A percentile compares a stretch with the other conserved stretches of the same genome.
Conservation (phyloP, 1,140 invertebrate genomes). For the Drosophila nannoptera region DNA sequence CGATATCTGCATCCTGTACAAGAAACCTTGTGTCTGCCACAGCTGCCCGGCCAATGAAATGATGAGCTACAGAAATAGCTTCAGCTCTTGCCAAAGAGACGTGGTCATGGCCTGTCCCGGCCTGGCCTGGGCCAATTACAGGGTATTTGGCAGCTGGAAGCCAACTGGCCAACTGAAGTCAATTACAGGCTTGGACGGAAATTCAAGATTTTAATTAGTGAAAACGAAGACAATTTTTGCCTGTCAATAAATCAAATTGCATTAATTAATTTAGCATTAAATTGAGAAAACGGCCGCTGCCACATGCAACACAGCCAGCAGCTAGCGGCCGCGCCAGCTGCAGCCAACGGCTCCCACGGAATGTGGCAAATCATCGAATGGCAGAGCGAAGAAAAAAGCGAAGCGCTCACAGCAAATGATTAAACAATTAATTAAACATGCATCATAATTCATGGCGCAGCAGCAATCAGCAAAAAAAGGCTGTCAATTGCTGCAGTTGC, state of each 20-base stretch:
- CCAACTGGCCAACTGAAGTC: slow-evolving; percentile 52
- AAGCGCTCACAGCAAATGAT: slow-evolving; percentile 6
- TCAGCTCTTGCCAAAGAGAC: background rate
- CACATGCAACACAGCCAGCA: slow-evolving; percentile 13
- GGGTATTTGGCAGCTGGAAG: slow-evolving; percentile 19
- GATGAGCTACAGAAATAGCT: background rate
- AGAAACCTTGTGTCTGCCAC: slow-evolving; percentile 6
- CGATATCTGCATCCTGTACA: slow-evolving; percentile 41
- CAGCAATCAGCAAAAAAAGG: slow-evolving; percentile 15
- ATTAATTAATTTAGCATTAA: slow-evolving; percentile 69
- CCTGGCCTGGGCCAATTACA: background rate
- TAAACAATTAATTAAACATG: slow-evolving; percentile 62
- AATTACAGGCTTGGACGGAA: slow-evolving; percentile 78
- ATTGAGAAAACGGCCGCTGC: slow-evolving; percentile 39
- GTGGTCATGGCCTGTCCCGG: too few species aligned
- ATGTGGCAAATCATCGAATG: slow-evolving; percentile 39
- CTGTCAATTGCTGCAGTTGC: slow-evolving; percentile 26
- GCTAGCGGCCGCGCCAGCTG: background rate
- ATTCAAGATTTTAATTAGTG: slow-evolving; percentile 78
- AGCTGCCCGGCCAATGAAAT: background rate
- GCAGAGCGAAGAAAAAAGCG: slow-evolving; percentile 3
- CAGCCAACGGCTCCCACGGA: slow-evolving; percentile 30
- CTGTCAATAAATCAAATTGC: slow-evolving; percentile 68
- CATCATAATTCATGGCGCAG: slow-evolving; percentile 48
- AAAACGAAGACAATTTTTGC: slow-evolving; percentile 23